These are phyloP conservation scores for Bolborhynchus lineola DNA, from an alignment of 2,113 vertebrate genomes.

Conservation along the genomic window DNA sequence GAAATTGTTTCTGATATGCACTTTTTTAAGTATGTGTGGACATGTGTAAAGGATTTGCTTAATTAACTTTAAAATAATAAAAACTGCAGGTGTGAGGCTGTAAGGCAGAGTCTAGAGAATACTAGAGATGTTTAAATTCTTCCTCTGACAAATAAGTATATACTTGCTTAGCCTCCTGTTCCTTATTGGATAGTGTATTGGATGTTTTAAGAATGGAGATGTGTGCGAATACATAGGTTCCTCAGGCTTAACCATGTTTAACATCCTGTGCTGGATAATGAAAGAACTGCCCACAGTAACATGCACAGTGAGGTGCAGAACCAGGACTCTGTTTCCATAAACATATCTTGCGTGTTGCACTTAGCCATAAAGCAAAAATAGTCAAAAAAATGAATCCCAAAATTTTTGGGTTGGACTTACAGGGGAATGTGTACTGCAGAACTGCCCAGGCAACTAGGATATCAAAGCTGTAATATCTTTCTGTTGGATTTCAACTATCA, in stretches of 20 bases:
- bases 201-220: neutral
- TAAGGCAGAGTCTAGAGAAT: neutral
- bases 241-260: neutral
- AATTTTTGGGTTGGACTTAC: neutral
- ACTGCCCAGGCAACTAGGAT: neutral
- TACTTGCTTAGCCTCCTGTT: neutral
- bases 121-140: neutral
- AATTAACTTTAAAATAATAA: neutral
- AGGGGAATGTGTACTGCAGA: neutral
- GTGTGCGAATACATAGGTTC: neutral
- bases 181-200: neutral
- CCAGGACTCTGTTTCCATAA: neutral
- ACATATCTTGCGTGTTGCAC: neutral
- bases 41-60: neutral
- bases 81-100: neutral
- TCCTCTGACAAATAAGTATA: neutral
- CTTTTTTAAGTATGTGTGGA: neutral
- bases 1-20: neutral
- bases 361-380: neutral
- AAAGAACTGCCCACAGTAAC: neutral
- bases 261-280: neutral
- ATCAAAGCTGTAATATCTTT: neutral
- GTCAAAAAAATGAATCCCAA: fast-evolving
- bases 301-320: neutral
- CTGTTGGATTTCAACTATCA: neutral